A percentile compares a stretch with the other conserved stretches of the same genome.
Evolutionary conservation across 1,140 invertebrate genomes (phyloP).

Genomic region (Paralvinella palmiformis): DNA sequence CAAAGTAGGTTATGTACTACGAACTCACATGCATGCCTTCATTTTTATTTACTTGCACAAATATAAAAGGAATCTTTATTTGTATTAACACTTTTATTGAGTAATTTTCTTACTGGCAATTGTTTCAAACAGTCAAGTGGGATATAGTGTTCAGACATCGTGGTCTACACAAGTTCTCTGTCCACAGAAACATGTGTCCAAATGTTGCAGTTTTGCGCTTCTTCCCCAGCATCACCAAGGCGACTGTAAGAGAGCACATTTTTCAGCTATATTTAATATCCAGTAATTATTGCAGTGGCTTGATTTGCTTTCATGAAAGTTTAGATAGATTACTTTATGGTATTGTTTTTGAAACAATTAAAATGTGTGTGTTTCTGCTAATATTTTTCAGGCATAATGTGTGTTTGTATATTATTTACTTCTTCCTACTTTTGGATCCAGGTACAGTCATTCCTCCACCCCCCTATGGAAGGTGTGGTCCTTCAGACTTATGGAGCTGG

Average conservation of each 20-base stretch:
- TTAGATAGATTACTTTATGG: neutral
- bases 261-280: neutral
- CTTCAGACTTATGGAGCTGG: conserved; percentile 89
- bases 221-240: conserved; percentile 81
- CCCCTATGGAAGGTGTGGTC: conserved; percentile 81
- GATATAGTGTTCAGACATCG: conserved; percentile 68
- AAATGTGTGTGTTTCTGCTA: neutral
- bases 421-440: conserved; percentile 31
- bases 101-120: too few species aligned
- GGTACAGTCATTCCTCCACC: conserved; percentile 70
- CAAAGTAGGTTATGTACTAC: conserved; percentile 42
- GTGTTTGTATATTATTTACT: neutral
- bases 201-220: conserved; percentile 81
- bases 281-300: neutral
- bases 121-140: conserved; percentile 65
- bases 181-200: conserved; percentile 69
- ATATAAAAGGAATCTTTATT: too few species aligned
- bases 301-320: neutral
- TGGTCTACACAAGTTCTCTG: conserved; percentile 67
- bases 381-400: neutral
- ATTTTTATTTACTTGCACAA: too few species aligned
- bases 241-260: conserved; percentile 58
- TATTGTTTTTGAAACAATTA: neutral
- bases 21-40: too few species aligned
- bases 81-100: too few species aligned